These are phyloP conservation scores for Diabrotica balteata DNA, from an alignment of 2,888 invertebrate genomes.

Conservation along the genomic window DNA sequence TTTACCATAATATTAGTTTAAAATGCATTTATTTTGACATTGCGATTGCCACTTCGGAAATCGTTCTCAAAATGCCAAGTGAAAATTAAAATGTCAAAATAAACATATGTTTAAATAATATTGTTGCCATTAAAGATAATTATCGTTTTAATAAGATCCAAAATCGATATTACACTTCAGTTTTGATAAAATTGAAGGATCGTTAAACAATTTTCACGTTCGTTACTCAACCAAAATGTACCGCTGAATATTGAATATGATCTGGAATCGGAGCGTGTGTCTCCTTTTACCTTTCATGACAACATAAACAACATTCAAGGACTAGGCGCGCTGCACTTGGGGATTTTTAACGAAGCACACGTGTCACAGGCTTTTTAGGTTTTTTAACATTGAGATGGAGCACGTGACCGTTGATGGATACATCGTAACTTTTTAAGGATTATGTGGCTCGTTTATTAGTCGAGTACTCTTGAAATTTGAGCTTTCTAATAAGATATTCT, in stretches of 20 bases:
- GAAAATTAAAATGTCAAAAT: no score
- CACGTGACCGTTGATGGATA: constrained; percentile 36
- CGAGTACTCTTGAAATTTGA: constrained; percentile 28
- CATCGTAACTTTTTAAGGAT: constrained; percentile 36
- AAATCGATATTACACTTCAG: not conserved
- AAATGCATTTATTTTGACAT: no score
- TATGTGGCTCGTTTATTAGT: constrained; percentile 14
- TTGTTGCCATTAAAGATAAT: not conserved
- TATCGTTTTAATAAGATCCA: not conserved
- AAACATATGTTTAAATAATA: not conserved
- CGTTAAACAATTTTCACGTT: constrained; percentile 32
- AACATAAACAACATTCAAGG: constrained; percentile 37
- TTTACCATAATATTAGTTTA: no score
- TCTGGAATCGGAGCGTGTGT: constrained; percentile 12
- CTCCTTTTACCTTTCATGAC: constrained; percentile 29
- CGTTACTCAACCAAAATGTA: constrained; percentile 31
- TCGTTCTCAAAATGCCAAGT: no score
- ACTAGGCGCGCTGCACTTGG: constrained; percentile 25
- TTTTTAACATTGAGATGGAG: constrained; percentile 29
- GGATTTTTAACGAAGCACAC: constrained; percentile 42
- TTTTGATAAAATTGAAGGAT: constrained; percentile 24
- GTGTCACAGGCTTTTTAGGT: constrained; percentile 28
- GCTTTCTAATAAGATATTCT: constrained; percentile 19
- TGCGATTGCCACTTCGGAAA: no score
- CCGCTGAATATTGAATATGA: constrained; percentile 4